Base-by-base conservation (phyloP, 1,140 invertebrate species). In the Pemphigus obesinymphae region DNA sequence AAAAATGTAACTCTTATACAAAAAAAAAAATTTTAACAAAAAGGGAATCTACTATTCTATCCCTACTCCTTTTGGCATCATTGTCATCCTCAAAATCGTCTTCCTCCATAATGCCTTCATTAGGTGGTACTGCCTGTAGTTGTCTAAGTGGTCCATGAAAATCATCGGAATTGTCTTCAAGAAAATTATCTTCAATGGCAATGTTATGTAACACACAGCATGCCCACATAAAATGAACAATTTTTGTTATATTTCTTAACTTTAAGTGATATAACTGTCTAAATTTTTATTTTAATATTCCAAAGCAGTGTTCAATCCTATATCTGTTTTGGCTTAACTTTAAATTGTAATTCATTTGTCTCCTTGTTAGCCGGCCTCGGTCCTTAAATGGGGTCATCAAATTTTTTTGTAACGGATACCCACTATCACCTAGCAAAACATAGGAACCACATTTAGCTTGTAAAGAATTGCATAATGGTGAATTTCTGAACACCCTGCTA, bases 401-500 rank as follows among this genome's bases (percentile, higher is more conserved):
- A 17, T 45, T 15, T 20, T 4, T 82, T 29, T 66, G 37, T 34
- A 50, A 70, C 15, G 61, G 78, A 53, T 70, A 82, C 26, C 55
- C 63, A 48, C 45, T 70, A 31, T 82, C 63, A 26, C 61, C 63
- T 11, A 82, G 48, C 58, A 82, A 68, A 29, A 50, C 20, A 34
- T 72, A 50, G 15, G 53, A n/a, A 76, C 83, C 82, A n/a, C 83
- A 78, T 58, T 53, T 83, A 48, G 70, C 63, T 31, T 63, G 53
- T 17, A 61, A n/a, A 50, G 29, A n/a, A 43, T 50, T 20, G 55
- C 55, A 61, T 2, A 61, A 11, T 61, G 55, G 55, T 37, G 70
- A 81, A 26, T 82, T 80, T 17, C 43, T 58, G 23, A 84, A 84
- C 6, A 85, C 83, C 15, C 82, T 40, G 34, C 45, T 53, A 68